These are phyloP conservation scores for Tonatia bakeri DNA, from an alignment of 2,113 vertebrate genomes.

Conservation along the genomic window DNA sequence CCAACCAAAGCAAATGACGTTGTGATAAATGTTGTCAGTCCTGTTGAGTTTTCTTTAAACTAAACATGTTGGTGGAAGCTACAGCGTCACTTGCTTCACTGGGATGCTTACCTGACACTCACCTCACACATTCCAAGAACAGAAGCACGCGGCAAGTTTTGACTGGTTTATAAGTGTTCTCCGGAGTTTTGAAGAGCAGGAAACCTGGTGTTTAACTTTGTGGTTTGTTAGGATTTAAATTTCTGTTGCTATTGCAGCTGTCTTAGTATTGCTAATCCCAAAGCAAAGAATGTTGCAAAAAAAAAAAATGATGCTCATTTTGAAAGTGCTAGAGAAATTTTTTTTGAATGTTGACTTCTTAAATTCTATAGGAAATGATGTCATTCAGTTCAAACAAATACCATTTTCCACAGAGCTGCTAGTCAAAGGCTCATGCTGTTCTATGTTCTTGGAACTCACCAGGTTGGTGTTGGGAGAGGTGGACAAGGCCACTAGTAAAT, in stretches of 20 bases:
- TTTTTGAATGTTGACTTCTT: constrained; percentile 20
- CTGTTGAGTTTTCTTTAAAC: neutral
- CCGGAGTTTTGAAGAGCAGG: constrained; percentile 45
- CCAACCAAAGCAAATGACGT: neutral
- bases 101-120: constrained; percentile 40
- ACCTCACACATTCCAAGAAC: constrained; percentile 2
- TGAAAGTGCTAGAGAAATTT: constrained; percentile 40
- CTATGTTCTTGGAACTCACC: neutral
- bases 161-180: constrained; percentile 15
- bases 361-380: constrained; percentile 59
- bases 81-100: neutral
- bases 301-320: constrained; percentile 63
- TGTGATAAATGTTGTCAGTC: neutral
- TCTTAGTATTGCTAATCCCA: constrained; percentile 53
- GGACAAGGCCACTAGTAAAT: neutral
- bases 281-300: constrained; percentile 44
- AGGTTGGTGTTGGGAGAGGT: neutral
- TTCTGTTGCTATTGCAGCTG: constrained; percentile 21
- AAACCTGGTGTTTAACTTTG: constrained; percentile 34
- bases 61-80: neutral
- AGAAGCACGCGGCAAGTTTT: constrained; percentile 22
- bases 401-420: neutral
- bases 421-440: neutral
- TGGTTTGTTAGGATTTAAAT: constrained; percentile 13
- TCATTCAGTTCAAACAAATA: constrained; percentile 57